Conservation (phyloP, 2,888 invertebrate genomes). For the Tethea ocularis region DNA sequence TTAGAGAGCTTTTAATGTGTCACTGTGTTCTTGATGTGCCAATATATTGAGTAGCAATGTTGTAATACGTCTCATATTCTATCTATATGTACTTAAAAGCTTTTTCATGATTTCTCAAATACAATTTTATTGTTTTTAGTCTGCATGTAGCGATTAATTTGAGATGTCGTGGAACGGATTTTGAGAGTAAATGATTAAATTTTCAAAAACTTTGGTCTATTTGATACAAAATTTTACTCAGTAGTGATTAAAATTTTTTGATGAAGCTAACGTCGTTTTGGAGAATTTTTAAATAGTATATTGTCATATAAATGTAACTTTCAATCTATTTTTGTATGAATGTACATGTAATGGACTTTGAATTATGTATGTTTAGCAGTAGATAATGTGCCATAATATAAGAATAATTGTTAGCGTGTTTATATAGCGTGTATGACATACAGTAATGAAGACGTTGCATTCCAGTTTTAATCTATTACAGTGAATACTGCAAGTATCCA, state of each 20-base stretch:
- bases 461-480: slow-evolving; percentile 42
- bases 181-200: slow-evolving; percentile 20
- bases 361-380: slow-evolving; percentile 33
- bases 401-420: slow-evolving; percentile 26
- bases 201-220: neutral
- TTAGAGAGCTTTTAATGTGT: slow-evolving; percentile 49
- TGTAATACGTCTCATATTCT: slow-evolving; percentile 11
- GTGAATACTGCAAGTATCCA: slow-evolving; percentile 14
- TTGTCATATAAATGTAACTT: slow-evolving; percentile 26
- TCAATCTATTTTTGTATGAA: slow-evolving; percentile 68
- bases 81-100: slow-evolving; percentile 46
- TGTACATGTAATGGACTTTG: slow-evolving; percentile 44
- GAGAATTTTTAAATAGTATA: neutral
- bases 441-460: slow-evolving; percentile 47
- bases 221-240: neutral
- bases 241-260: neutral
- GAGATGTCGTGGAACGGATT: slow-evolving; percentile 28
- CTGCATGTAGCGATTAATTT: slow-evolving; percentile 14
- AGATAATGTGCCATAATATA: slow-evolving; percentile 52
- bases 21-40: slow-evolving; percentile 61
- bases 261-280: neutral
- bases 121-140: slow-evolving; percentile 10
- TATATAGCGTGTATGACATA: slow-evolving; percentile 30
- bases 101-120: slow-evolving; percentile 47
- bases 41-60: slow-evolving; percentile 36